Percentiles rank a stretch among this genome's conserved stretches.
Conservation (phyloP, 1,140 invertebrate species). For the Sarcophaga peregrina region DNA sequence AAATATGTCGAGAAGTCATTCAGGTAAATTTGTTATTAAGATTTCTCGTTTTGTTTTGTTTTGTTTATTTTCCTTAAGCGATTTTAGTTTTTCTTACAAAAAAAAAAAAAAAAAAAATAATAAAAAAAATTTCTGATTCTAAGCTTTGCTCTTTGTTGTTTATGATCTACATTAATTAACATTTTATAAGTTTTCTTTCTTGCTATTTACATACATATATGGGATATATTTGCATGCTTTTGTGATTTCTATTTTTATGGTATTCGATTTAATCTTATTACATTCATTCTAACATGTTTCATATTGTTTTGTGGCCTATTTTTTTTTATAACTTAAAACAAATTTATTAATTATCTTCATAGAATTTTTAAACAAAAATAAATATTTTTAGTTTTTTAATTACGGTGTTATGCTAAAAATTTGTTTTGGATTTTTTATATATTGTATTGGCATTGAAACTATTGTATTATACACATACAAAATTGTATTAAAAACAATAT, state of each 20-base stretch:
- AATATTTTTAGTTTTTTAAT: not conserved
- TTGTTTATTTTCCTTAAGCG: not conserved
- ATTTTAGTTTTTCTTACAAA: not conserved
- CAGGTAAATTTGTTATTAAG: conserved; percentile 60
- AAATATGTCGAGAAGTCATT: conserved; percentile 67
- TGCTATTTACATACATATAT: not conserved
- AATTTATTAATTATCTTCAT: not conserved
- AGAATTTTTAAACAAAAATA: not conserved
- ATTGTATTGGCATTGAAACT: not conserved
- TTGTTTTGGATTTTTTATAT: not conserved
- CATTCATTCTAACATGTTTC: not conserved
- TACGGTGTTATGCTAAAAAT: too few relatives aligned
- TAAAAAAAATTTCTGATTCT: not conserved
- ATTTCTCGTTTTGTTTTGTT: not conserved
- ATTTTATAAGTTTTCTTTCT: not conserved
- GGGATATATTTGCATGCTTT: not conserved
- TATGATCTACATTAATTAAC: not conserved
- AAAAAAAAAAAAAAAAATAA: too few relatives aligned
- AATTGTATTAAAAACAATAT: not conserved
- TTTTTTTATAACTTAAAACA: not conserved
- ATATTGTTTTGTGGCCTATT: conserved; percentile 19
- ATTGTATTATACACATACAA: conserved; percentile 20
- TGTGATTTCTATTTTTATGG: conserved; percentile 6
- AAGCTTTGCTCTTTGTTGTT: not conserved
- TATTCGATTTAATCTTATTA: not conserved